A percentile compares a stretch with the other conserved stretches of the same genome.
phyloP scores from a whole-genome alignment of 2,797 vertebrate species.

The Protosalanx chinensis region DNA sequence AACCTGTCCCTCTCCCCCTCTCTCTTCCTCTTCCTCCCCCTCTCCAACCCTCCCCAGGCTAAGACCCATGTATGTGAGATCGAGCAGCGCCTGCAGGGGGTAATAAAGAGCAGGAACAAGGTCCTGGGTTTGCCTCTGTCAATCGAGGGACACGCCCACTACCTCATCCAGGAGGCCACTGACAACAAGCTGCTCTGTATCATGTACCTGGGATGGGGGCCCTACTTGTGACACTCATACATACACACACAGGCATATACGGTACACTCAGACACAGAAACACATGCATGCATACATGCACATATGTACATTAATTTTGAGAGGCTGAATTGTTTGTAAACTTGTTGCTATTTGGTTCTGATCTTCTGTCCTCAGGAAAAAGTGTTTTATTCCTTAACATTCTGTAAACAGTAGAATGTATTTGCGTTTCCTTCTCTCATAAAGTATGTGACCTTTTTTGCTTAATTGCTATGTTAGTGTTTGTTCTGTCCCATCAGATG shows the following conservation, averaged over 20 bases:
- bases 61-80: constrained; percentile 97
- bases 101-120: constrained; percentile 95
- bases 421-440: background rate
- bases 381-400: background rate
- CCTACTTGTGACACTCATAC: constrained; percentile 80
- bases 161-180: constrained; percentile 95
- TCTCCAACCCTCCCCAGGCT: constrained; percentile 69
- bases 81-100: constrained; percentile 92
- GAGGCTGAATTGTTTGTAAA: background rate
- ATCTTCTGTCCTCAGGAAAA: background rate
- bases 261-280: background rate
- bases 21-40: no score
- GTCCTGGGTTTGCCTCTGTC: constrained; percentile 93
- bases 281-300: background rate
- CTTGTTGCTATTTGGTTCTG: background rate
- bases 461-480: background rate
- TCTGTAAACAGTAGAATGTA: background rate
- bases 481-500: background rate
- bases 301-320: background rate
- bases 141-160: constrained; percentile 97
- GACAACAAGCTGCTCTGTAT: constrained; percentile 92
- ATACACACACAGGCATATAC: background rate
- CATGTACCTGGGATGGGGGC: constrained; percentile 98
- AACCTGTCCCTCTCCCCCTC: background rate
- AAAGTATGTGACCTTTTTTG: background rate